Conservation (phyloP, 2,888 invertebrate species). For the Lithophane semibrunnea region DNA sequence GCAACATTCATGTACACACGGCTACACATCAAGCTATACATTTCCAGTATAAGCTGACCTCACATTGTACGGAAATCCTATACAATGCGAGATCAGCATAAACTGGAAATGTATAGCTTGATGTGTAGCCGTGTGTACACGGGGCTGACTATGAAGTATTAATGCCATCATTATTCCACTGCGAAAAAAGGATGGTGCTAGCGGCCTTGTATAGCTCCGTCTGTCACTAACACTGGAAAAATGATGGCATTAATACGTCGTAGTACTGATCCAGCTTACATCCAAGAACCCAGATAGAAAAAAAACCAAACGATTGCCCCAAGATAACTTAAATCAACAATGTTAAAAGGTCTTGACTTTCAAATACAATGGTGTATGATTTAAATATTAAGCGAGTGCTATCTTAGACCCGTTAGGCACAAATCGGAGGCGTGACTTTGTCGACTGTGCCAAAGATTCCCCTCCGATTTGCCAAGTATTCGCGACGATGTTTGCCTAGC, state of each 20-base stretch:
- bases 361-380: conserved; percentile 53
- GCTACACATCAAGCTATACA: too few species aligned
- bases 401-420: conserved; percentile 70
- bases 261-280: background rate
- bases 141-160: too few species aligned
- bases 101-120: too few species aligned
- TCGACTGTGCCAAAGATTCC: conserved; percentile 77
- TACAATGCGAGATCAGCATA: too few species aligned
- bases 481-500: conserved; percentile 69
- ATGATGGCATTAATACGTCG: too few species aligned
- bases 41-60: too few species aligned
- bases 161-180: too few species aligned
- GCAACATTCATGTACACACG: background rate
- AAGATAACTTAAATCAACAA: conserved; percentile 20
- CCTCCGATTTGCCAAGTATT: conserved; percentile 79
- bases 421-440: conserved; percentile 78
- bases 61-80: too few species aligned
- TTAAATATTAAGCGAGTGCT: conserved; percentile 63
- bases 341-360: conserved; percentile 41
- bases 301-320: conserved; percentile 11
- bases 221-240: too few species aligned
- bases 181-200: too few species aligned
- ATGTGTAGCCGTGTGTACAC: too few species aligned
- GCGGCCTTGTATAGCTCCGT: too few species aligned
- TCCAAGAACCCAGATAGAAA: background rate